Conservation (phyloP, 1,140 invertebrate species). For the Temnothorax longispinosus region DNA sequence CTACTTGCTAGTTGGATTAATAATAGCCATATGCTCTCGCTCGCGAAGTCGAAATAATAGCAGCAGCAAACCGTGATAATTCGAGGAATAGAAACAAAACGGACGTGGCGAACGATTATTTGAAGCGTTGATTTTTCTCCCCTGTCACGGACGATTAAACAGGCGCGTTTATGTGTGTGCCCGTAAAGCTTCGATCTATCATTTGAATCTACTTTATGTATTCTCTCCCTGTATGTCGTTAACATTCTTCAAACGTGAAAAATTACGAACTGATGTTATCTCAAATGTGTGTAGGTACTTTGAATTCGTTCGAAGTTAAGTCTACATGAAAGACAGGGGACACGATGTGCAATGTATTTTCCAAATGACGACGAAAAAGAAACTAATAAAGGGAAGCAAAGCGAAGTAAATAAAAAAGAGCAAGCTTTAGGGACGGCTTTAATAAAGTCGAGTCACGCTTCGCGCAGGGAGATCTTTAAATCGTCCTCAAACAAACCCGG, state of each 20-base stretch:
- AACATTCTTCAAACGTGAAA: background rate
- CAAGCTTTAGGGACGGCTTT: conserved; percentile 57
- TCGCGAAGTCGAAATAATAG: conserved; percentile 12
- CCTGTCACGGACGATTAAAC: conserved; percentile 61
- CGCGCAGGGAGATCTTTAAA: conserved; percentile 76
- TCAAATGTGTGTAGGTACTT: background rate
- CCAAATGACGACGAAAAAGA: conserved; percentile 22
- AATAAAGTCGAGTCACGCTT: conserved; percentile 82
- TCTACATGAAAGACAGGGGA: background rate
- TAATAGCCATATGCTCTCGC: background rate
- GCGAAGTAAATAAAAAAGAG: conserved; percentile 36
- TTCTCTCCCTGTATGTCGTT: background rate
- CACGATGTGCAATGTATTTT: conserved; percentile 5
- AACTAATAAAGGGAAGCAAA: conserved; percentile 47
- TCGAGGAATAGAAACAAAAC: conserved; percentile 49
- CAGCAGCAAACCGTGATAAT: conserved; percentile 18
- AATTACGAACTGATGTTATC: background rate
- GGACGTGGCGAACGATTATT: conserved; percentile 55
- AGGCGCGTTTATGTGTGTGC: conserved; percentile 11
- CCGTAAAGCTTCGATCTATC: conserved; percentile 34
- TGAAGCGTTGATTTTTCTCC: conserved; percentile 58
- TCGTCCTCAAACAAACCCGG: conserved; percentile 75
- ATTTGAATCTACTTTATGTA: conserved; percentile 18
- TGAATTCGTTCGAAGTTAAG: background rate
- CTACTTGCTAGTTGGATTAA: conserved; percentile 29